Percentiles rank a stretch among this genome's conserved stretches.
Conservation (phyloP, 2,888 invertebrate species). For the Dryocosmus kuriphilus region DNA sequence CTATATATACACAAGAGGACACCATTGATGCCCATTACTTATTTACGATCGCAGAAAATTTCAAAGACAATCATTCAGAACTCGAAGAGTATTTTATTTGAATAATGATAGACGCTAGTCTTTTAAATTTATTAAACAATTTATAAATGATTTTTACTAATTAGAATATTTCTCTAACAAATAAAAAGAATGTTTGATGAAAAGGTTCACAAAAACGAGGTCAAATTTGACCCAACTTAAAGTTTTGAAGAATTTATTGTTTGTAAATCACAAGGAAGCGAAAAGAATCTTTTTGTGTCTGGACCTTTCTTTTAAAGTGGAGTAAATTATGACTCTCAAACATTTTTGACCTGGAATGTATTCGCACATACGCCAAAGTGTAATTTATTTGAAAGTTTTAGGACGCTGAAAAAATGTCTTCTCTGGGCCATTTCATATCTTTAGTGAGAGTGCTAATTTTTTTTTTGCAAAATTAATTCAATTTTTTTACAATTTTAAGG, state of each 20-base stretch:
- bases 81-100: not conserved
- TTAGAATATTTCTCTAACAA: not conserved
- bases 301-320: constrained; percentile 32
- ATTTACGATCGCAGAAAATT: constrained; percentile 56
- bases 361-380: not conserved
- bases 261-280: constrained; percentile 25
- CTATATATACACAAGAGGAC: constrained; percentile 75
- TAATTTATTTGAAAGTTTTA: not conserved
- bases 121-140: not conserved
- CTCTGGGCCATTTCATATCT: not conserved
- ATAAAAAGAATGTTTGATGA: not conserved
- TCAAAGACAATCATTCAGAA: constrained; percentile 2
- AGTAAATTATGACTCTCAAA: constrained; percentile 9
- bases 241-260: constrained; percentile 28
- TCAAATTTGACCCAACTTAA: constrained; percentile 16
- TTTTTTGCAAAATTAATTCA: not conserved
- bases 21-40: constrained; percentile 56
- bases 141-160: not conserved
- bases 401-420: not conserved
- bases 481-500: no score
- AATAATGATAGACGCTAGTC: not conserved
- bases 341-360: constrained; percentile 28
- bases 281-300: constrained; percentile 19
- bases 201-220: not conserved
- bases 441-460: not conserved